Conservation (phyloP, 2,797 vertebrate genomes). For the Schizopygopsis pylzovi region DNA sequence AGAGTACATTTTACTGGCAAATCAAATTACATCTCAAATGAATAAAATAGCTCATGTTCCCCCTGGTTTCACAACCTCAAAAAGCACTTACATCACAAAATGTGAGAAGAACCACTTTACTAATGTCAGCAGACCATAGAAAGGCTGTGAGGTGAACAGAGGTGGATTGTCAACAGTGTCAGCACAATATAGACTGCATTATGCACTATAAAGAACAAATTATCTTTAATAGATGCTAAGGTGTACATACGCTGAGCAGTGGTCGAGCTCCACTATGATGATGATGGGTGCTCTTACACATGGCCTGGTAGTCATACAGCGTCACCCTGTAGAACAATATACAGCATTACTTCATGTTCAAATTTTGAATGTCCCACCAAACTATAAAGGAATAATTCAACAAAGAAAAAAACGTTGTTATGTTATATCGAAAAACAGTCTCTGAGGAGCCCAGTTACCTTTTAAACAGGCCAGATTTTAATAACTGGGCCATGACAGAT, state of each 20-base stretch:
- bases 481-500: conserved; percentile 89
- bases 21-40: background rate
- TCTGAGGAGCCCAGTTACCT: conserved; percentile 72
- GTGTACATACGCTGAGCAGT: conserved; percentile 86
- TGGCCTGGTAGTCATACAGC: conserved; percentile 95
- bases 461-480: conserved; percentile 90
- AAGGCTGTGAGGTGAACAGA: conserved; percentile 66
- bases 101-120: conserved; percentile 76
- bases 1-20: background rate
- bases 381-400: background rate
- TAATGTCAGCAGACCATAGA: conserved; percentile 67
- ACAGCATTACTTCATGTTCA: background rate
- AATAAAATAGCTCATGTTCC: background rate
- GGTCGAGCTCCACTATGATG: conserved; percentile 83
- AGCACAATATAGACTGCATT: background rate
- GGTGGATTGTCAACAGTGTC: background rate
- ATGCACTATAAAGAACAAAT: background rate
- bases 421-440: background rate
- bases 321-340: conserved; percentile 80
- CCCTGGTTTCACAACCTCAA: background rate
- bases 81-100: conserved; percentile 72
- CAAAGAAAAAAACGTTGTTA: background rate
- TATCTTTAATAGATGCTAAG: background rate
- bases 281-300: conserved; percentile 86
- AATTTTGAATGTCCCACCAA: background rate